Evolutionary conservation across 2,113 vertebrate genomes (phyloP), one percentile per base, ranked within the genome.

Genomic region (Abramis brama): DNA sequence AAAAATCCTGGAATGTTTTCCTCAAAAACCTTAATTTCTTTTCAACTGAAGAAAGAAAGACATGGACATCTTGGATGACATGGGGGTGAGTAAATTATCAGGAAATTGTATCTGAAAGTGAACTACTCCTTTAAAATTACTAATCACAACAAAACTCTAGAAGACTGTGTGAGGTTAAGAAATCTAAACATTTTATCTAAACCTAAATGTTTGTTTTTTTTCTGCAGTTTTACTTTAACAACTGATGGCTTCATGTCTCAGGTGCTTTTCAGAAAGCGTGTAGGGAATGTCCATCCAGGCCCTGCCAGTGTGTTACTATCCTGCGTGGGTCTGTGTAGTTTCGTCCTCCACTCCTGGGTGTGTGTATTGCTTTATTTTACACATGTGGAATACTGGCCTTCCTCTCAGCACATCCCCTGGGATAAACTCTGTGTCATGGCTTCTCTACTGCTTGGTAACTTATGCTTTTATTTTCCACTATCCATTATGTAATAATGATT

Each of bases 341-440:
- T 86, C 9, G 30, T 87, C 10, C 79, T 92, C 5, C 90, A 91
- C 81, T 90, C 89, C 17, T 92, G 92, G 91, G 10, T 91, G 47
- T 91, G 90, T 62, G 86, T 88, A 33, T 57, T 91, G 79, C 90
- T 93, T 30, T 90, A 91, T 78, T 43, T 91, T 71, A 89, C 89
- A 50, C 86, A 87, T 1, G 76, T 91, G 81, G 92, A 93, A 84
- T 87, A 87, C 79, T 93, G 92, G 90, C 87, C 89, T n/a, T 33
- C 27, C 2, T 64, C 88, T 39, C 84, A 87, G 27, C n/a, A 52
- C 13, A 47, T 89, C 45, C 90, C 90, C 75, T 91, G 92, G 91
- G 84, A 83, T 5, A 78, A 64, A 10, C 89, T 93, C 60, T 89
- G 91, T 36, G 45, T 36, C 39, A 88, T 82, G 21, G 89, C 91